phyloP scores from a whole-genome alignment of 2,113 vertebrate species.

The Raja brachyura region DNA sequence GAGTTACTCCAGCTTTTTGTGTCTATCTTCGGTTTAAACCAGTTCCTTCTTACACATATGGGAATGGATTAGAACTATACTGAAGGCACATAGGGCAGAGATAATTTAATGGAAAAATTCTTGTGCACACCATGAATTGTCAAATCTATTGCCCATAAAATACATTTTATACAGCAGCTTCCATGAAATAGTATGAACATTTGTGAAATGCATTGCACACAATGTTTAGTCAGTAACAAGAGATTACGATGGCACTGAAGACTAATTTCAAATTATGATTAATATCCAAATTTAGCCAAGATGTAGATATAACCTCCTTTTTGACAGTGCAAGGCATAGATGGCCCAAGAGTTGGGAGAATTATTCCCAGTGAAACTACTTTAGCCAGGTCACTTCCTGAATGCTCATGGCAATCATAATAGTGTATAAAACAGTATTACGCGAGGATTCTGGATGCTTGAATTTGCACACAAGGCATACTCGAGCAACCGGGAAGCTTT shows the following conservation, averaged over 20 bases:
- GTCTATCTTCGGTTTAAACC: no score
- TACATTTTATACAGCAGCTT: not conserved
- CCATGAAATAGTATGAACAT: not conserved
- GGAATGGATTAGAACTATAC: not conserved
- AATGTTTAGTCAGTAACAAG: not conserved
- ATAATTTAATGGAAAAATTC: not conserved
- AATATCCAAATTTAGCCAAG: not conserved
- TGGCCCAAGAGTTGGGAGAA: no score
- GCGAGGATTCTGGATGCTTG: no score
- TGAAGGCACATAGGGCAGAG: not conserved
- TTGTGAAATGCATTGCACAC: not conserved
- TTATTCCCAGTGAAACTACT: no score
- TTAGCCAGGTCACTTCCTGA: no score
- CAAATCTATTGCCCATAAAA: not conserved
- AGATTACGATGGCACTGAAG: not conserved
- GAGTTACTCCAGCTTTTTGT: no score
- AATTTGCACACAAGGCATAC: no score
- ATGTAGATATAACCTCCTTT: not conserved
- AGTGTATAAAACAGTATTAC: no score
- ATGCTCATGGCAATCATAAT: no score
- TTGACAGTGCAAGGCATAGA: no score
- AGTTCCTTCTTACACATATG: no score
- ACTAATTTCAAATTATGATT: not conserved
- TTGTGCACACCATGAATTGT: not conserved
- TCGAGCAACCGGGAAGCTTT: no score